Base-by-base conservation (phyloP, 2,888 invertebrate genomes). In the Amblyjoppa proteus region DNA sequence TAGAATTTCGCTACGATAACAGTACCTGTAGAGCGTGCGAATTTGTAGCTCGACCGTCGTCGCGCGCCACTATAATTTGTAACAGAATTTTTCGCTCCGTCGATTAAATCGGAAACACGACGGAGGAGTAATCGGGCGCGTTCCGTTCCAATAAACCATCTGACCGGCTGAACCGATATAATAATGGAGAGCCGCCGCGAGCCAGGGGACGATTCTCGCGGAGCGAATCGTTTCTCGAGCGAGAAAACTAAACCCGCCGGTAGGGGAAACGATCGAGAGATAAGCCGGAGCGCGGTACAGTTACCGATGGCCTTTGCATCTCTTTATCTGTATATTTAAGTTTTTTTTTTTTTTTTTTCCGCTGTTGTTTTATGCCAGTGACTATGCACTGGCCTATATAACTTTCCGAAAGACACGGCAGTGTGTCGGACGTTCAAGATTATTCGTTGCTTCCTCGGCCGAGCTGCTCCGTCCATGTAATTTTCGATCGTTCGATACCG, bases 121-220 rank as follows among this genome's bases (percentile, higher is more conserved):
- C 20, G 73, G 41, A 31, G 38, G 66, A 16, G 49, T 53, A 9
- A 34, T 16, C 78, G 81, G 56, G 31, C 69, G 53, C 78, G 87
- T 86, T 83, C 86, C 86, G 86, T 87, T 84, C 89, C 87, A 84
- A 84, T 88, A 88, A 86, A 66, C 81, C 74, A 66, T 51, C 76
- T 80, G 82, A 85, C 61, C 81, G 68, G 74, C 56, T 82, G 71
- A 77, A 61, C 69, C 84, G 82, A 76, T 84, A 83, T 85, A 75
- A 85, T 81, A 81, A 83, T 74, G 82, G 73, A 77, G 77, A 78
- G 25, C 41, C 41, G 58, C 53, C 38, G 56, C 70, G 66, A 56
- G 74, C 58, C 58, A 68, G 58, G n/a, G 53, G 77, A 81, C 79
- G 82, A 79, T 80, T 85, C 68, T 71, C 38, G 58, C 75, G 51